These are phyloP conservation scores for Parnassius glacialis DNA, from an alignment of 2,888 invertebrate genomes.

Conservation along the genomic window DNA sequence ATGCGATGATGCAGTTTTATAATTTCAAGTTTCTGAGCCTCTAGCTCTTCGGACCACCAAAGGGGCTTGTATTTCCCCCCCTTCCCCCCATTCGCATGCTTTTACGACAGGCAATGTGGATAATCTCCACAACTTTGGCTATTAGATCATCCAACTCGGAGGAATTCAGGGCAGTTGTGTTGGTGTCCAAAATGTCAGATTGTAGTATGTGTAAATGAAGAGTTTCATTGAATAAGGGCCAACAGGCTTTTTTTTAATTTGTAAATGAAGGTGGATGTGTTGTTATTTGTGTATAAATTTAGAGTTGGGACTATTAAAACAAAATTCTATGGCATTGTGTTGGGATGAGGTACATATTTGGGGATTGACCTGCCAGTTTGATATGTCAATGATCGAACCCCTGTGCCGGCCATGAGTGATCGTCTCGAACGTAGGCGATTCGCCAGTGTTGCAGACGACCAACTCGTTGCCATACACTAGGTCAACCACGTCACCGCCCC, in stretches of 20 bases:
- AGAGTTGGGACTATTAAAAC: background rate
- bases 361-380: background rate
- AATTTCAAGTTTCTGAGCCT: background rate
- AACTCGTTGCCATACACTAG: no score
- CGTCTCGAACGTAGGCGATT: no score
- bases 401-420: no score
- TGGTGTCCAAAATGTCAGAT: background rate
- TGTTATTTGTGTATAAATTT: background rate
- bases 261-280: background rate
- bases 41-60: background rate
- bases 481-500: no score
- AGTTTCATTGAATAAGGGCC: background rate
- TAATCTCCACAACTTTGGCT: background rate
- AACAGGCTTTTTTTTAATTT: no score
- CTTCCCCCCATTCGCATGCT: background rate
- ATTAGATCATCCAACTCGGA: background rate
- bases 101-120: background rate
- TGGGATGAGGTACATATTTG: no score
- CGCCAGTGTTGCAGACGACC: no score
- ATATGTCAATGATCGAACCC: background rate
- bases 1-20: background rate
- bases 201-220: background rate
- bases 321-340: background rate
- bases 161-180: background rate
- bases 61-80: background rate